These are phyloP conservation scores for Philhelius pedissequus DNA, from an alignment of 2,888 invertebrate genomes.

Conservation along the genomic window DNA sequence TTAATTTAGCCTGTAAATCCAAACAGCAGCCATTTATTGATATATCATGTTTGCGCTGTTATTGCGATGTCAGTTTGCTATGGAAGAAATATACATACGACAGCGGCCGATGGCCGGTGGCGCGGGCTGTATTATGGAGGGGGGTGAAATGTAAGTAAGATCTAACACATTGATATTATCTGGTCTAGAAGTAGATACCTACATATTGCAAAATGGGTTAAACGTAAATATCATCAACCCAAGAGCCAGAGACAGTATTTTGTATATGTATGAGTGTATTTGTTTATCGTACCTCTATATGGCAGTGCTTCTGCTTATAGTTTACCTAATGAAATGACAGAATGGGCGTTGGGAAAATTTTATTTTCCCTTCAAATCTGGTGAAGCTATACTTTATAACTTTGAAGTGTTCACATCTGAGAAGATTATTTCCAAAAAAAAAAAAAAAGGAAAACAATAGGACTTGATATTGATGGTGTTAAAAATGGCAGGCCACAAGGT, in stretches of 20 bases:
- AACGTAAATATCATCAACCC: slow-evolving; percentile 45
- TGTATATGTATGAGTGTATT: background rate
- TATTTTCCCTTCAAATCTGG: slow-evolving; percentile 25
- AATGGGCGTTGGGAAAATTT: slow-evolving; percentile 33
- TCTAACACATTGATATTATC: slow-evolving; percentile 19
- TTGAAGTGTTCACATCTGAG: slow-evolving; percentile 4
- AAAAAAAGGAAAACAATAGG: background rate
- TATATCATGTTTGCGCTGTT: slow-evolving; percentile 64
- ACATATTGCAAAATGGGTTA: slow-evolving; percentile 53
- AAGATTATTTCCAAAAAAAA: background rate
- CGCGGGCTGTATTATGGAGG: too few species aligned
- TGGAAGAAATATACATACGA: background rate
- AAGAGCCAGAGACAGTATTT: background rate
- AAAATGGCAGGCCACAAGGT: slow-evolving; percentile 8
- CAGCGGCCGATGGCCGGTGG: background rate
- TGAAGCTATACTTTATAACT: background rate
- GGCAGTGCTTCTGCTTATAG: slow-evolving; percentile 1
- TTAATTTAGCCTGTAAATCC: slow-evolving; percentile 63
- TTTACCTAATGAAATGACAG: slow-evolving; percentile 44
- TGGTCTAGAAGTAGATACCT: background rate
- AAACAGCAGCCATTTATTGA: slow-evolving; percentile 62
- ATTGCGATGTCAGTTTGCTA: slow-evolving; percentile 35
- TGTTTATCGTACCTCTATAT: background rate
- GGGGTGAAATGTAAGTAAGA: background rate
- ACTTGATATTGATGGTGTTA: background rate